phyloP scores from a whole-genome alignment of 2,888 invertebrate species.

The Scaptomyza parva region DNA sequence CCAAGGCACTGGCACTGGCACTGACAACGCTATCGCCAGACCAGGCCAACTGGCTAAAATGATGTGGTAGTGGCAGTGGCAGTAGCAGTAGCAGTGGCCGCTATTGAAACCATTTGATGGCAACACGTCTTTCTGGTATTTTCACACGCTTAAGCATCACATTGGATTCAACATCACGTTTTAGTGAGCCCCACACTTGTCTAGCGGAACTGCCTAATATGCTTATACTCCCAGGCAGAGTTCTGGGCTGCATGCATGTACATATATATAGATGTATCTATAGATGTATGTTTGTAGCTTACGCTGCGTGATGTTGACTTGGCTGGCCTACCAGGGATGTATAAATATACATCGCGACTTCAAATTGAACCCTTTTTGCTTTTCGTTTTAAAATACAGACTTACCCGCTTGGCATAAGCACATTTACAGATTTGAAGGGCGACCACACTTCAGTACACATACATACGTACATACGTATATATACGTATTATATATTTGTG shows the following conservation, averaged over 20 bases:
- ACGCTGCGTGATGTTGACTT: not conserved
- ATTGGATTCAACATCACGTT: slow-evolving; percentile 85
- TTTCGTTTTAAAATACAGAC: slow-evolving; percentile 30
- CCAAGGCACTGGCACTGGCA: slow-evolving; percentile 37
- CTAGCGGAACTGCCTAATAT: slow-evolving; percentile 66
- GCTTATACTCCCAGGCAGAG: slow-evolving; percentile 52
- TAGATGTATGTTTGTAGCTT: not conserved
- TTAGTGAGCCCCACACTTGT: slow-evolving; percentile 63
- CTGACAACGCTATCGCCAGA: slow-evolving; percentile 23
- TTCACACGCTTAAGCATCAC: slow-evolving; percentile 85
- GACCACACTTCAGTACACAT: slow-evolving; percentile 1
- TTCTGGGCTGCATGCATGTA: not conserved
- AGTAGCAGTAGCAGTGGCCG: slow-evolving; percentile 39
- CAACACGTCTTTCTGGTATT: slow-evolving; percentile 84
- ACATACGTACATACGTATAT: not conserved
- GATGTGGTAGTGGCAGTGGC: slow-evolving; percentile 39
- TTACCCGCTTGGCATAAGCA: slow-evolving; percentile 11
- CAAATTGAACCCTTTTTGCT: slow-evolving; percentile 68
- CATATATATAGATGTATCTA: not conserved
- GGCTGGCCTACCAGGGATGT: slow-evolving; percentile 9
- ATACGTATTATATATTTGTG: not conserved
- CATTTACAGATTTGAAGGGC: slow-evolving; percentile 9
- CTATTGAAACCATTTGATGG: slow-evolving; percentile 75
- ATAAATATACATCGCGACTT: slow-evolving; percentile 36
- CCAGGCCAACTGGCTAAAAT: slow-evolving; percentile 43